phyloP scores from a whole-genome alignment of 2,797 vertebrate species.

The Lepus oiostolus region DNA sequence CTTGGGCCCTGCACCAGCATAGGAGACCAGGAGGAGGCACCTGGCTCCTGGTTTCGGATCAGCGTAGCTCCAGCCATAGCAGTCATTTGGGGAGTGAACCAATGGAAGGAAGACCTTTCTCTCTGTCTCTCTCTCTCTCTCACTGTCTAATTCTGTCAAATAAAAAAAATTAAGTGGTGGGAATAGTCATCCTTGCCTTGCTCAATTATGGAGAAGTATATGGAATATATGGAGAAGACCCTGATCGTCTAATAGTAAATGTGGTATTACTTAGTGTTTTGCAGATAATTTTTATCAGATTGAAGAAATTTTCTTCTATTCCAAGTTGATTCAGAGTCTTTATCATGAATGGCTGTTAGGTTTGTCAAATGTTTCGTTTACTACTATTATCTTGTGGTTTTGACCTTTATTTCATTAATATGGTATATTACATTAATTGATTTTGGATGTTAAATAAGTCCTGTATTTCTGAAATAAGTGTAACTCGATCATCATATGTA shows the following conservation, averaged over 20 bases:
- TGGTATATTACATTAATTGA: not conserved
- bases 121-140: too few species aligned
- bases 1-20: too few species aligned
- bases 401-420: not conserved
- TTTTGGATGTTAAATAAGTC: not conserved
- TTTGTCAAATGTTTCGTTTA: not conserved
- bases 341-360: not conserved
- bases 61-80: too few species aligned
- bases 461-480: not conserved
- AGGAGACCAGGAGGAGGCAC: too few species aligned
- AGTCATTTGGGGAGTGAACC: too few species aligned
- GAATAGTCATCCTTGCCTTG: not conserved
- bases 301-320: not conserved
- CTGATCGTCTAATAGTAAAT: not conserved
- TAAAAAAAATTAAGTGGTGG: not conserved
- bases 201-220: not conserved
- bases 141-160: too few species aligned
- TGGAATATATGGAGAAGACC: not conserved
- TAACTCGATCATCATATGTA: not conserved
- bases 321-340: not conserved
- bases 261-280: not conserved
- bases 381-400: not conserved
- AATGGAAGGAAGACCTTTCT: too few species aligned
- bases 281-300: not conserved
- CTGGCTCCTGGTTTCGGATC: too few species aligned